Conservation (phyloP, 2,797 vertebrate species). For the Pseudochaenichthys georgianus region DNA sequence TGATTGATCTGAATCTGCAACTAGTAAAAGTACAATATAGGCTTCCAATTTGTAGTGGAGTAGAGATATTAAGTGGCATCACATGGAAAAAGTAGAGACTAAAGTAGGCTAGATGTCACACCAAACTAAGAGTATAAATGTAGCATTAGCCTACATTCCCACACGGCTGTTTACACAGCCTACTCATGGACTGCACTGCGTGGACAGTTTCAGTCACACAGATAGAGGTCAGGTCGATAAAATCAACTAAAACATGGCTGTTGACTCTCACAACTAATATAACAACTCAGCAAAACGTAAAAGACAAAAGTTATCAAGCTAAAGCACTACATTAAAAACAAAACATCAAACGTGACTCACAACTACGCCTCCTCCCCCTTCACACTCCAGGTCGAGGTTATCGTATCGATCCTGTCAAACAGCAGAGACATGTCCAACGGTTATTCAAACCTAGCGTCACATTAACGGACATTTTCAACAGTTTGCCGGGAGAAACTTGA, state of each 20-base stretch:
- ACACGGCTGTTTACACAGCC: neutral
- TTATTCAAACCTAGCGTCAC: neutral
- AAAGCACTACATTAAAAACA: neutral
- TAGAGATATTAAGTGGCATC: neutral
- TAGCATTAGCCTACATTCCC: neutral
- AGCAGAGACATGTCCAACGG: neutral
- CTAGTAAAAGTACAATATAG: no score
- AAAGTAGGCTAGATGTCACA: no score
- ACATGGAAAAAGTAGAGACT: neutral
- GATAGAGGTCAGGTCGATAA: neutral
- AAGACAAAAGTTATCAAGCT: neutral
- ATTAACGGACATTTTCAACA: neutral
- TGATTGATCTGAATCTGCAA: no score
- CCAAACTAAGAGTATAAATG: no score
- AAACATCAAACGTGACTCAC: constrained; percentile 51
- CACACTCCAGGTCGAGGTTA: constrained; percentile 69
- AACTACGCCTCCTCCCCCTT: constrained; percentile 46
- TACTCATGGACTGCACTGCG: no score
- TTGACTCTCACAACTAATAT: neutral
- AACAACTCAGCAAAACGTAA: neutral
- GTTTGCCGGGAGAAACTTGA: neutral
- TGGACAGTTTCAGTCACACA: neutral
- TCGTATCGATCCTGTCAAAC: constrained; percentile 69
- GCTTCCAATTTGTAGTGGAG: neutral
- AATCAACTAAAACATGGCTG: neutral